Base-by-base conservation (phyloP, 2,113 vertebrate genomes). In the Typhlomys cinereus region DNA sequence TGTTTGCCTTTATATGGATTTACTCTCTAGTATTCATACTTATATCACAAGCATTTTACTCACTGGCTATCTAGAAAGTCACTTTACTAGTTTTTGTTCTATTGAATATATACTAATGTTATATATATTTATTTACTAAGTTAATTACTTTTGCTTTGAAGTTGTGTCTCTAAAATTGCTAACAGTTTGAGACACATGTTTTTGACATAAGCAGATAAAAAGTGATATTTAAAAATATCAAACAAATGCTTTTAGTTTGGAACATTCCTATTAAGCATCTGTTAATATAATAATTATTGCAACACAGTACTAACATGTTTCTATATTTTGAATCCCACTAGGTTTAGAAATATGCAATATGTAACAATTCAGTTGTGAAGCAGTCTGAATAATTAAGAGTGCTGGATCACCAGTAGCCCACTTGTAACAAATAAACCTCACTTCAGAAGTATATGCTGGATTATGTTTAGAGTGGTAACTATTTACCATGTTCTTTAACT, bases 241-340 rank as follows among this genome's bases (percentile, higher is more conserved):
- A 96, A 93, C 86, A 95, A 92, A 92, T 91, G 71, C 29, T 91
- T 88, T 84, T 66, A 88, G 78, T 91, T 96, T 90, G 50, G 34
- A 93, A 90, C 59, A 92, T 52, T 89, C 92, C 75, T 94, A 89
- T 95, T 91, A 95, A 95, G 94, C 87, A 96, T 93, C 91, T 96
- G 96, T 81, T 94, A 88, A 96, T 95, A 90, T 27, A 95, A 88
- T 91, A 64, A 44, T 12, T 80, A 88, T 84, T 90, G 44, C 74
- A 94, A 36, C 4, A 73, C 27, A 95, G 85, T 54, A 36, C 62
- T 95, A 95, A 91, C 17, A 52, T 50, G 80, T 86, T 74, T 71
- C 52, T 94, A 36, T 88, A 50, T 93, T 95, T 93, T 81, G 82
- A 96, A 82, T 52, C 66, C n/a, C 27, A 44, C 10, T 90, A 75